Conservation (phyloP, 35 echinoderm and acorn worm genomes). For the Holothuria glaberrima region DNA sequence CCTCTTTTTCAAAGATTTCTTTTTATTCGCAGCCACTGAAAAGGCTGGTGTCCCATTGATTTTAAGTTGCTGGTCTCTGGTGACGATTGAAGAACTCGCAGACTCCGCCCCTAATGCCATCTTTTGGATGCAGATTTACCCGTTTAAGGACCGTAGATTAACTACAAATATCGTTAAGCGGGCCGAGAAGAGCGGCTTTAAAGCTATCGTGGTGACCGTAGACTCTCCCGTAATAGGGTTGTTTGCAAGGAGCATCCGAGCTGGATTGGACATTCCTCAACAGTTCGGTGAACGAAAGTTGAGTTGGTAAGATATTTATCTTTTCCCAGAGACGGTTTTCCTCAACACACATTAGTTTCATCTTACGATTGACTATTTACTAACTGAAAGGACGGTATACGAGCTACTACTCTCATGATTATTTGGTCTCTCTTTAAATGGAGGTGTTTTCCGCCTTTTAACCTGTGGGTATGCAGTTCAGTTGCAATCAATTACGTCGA, state of each 20-base stretch:
- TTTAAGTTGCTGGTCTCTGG: not conserved
- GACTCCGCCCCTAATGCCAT: constrained; percentile 4
- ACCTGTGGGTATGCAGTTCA: no score
- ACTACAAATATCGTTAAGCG: not conserved
- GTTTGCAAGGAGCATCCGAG: not conserved
- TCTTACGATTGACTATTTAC: no score
- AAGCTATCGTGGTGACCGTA: constrained; percentile 51
- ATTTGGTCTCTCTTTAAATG: no score
- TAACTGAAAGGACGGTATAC: no score
- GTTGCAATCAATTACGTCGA: no score
- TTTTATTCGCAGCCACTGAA: not conserved
- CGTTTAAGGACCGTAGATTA: not conserved
- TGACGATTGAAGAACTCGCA: constrained; percentile 12
- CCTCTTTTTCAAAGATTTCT: not conserved
- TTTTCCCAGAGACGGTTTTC: no score
- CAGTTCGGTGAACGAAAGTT: constrained; percentile 4
- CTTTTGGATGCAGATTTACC: constrained; percentile 33
- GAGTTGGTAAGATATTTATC: no score
- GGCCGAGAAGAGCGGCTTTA: constrained; percentile 31
- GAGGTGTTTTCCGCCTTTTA: no score
- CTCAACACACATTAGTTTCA: no score
- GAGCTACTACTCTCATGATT: no score
- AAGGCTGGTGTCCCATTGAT: constrained; percentile 22
- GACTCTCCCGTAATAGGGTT: constrained; percentile 13
- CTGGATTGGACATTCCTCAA: not conserved